Evolutionary conservation across 2,797 vertebrate species (phyloP).

Genomic region (Lateolabrax maculatus): DNA sequence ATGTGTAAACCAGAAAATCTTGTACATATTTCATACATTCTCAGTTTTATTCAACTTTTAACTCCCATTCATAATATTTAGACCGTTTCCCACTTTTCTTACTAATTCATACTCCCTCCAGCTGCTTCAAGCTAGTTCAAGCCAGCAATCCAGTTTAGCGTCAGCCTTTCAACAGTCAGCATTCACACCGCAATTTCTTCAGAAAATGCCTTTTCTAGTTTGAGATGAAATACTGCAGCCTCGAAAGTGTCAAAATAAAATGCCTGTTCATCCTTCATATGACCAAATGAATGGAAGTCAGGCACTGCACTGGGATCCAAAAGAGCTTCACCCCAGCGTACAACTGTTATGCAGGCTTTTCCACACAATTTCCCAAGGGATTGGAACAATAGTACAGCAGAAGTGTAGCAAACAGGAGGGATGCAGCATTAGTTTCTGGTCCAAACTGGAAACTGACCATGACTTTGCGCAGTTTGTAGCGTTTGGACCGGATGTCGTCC

Average conservation of each 20-base stretch:
- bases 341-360: background rate
- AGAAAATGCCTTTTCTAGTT: too few relatives aligned
- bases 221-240: background rate
- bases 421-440: background rate
- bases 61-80: too few relatives aligned
- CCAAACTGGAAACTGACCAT: constrained; percentile 86
- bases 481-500: constrained; percentile 95
- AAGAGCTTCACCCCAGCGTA: background rate
- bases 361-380: background rate
- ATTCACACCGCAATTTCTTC: too few relatives aligned
- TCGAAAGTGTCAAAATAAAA: background rate
- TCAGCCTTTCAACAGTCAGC: too few relatives aligned
- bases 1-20: too few relatives aligned
- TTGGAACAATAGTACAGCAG: background rate
- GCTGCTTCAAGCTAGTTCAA: too few relatives aligned
- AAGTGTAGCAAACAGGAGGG: background rate
- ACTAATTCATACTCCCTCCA: too few relatives aligned
- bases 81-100: too few relatives aligned
- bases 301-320: background rate
- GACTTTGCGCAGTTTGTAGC: constrained; percentile 96
- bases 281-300: background rate
- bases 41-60: too few relatives aligned
- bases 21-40: too few relatives aligned
- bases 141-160: too few relatives aligned
- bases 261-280: background rate